These are phyloP conservation scores for Tetragnatha montana DNA, from an alignment of 2,888 invertebrate species.

Conservation along the genomic window DNA sequence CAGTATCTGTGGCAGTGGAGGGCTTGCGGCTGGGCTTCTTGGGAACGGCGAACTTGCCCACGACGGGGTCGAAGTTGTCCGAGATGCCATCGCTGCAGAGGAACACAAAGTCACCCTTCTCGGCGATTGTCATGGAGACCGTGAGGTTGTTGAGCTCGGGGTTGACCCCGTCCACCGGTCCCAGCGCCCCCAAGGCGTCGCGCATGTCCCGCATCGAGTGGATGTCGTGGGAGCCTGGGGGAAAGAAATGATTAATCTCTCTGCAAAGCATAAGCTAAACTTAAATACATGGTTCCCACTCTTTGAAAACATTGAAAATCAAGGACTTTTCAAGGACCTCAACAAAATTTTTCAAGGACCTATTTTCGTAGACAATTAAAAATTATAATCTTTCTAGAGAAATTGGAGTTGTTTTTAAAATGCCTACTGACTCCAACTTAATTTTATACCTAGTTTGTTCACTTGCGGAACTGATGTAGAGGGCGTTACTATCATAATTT, in stretches of 20 bases:
- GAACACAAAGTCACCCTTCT: conserved; percentile 88
- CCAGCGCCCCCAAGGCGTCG: conserved; percentile 90
- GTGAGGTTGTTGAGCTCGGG: conserved; percentile 92
- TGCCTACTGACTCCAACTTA: no score
- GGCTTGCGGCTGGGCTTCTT: conserved; percentile 64
- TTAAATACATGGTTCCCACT: neutral
- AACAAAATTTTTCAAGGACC: no score
- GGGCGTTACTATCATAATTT: no score
- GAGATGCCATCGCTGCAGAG: conserved; percentile 92
- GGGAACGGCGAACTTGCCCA: conserved; percentile 86
- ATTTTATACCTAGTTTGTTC: no score
- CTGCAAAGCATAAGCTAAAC: neutral
- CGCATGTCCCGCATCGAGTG: conserved; percentile 89
- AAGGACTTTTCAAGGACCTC: neutral
- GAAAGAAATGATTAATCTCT: neutral
- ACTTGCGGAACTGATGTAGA: no score
- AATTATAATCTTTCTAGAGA: no score
- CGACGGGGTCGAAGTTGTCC: conserved; percentile 93
- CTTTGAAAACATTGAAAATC: no score
- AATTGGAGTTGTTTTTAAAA: no score
- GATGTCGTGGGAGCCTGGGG: conserved; percentile 87
- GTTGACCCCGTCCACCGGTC: conserved; percentile 88
- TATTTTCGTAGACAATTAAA: no score
- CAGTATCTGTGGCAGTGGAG: neutral
- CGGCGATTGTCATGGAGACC: conserved; percentile 86